phyloP scores from a whole-genome alignment of 2,888 invertebrate species.

The Chymomyza procnemis region DNA sequence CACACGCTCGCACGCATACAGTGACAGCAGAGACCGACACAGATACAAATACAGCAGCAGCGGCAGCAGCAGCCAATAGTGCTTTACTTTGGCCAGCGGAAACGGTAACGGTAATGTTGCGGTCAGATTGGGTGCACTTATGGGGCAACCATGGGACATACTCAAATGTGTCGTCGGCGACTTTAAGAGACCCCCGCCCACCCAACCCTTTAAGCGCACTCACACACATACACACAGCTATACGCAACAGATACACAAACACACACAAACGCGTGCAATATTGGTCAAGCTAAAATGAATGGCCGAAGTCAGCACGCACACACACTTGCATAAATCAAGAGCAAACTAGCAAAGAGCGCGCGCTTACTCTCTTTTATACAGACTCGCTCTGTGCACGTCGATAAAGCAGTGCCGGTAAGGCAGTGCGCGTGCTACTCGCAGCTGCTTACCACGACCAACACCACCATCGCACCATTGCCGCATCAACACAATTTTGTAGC shows the following conservation, averaged over 20 bases:
- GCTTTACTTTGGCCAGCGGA: conserved; percentile 5
- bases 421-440: background rate
- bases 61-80: conserved; percentile 40
- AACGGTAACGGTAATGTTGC: conserved; percentile 34
- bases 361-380: conserved; percentile 7
- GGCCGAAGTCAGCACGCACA: conserved; percentile 29
- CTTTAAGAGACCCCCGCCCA: background rate
- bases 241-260: background rate
- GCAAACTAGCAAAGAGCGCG: background rate
- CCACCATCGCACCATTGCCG: conserved; percentile 9
- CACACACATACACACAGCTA: background rate
- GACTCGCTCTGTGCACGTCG: conserved; percentile 37
- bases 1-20: conserved; percentile 2
- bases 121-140: conserved; percentile 19
- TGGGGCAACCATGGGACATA: conserved; percentile 34
- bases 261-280: conserved; percentile 47
- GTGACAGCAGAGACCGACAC: background rate
- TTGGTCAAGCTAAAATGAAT: conserved; percentile 59
- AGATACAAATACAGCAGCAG: background rate
- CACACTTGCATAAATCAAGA: conserved; percentile 22
- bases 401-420: conserved; percentile 37
- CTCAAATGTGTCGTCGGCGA: conserved; percentile 43
- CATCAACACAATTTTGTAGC: conserved; percentile 6
- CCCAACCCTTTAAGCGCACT: background rate
- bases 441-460: conserved; percentile 17